Base-by-base conservation (phyloP, 30 jellyfish, hydroid and myxozoan genomes). In the Euphysa ruthae region DNA sequence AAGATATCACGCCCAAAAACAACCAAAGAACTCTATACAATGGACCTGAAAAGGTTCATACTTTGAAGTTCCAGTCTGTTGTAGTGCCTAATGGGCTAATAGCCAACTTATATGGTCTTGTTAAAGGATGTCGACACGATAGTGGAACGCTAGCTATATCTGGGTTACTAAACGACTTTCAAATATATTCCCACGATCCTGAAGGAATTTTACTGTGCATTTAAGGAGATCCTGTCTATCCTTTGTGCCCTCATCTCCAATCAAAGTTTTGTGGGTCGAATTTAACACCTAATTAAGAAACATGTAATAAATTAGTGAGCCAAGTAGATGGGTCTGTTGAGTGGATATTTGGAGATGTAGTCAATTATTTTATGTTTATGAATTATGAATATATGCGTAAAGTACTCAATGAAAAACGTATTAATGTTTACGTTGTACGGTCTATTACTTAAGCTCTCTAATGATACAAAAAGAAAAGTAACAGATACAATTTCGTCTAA, bases 291-390 rank as follows among this genome's bases (percentile, higher is more conserved):
- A 57, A 61, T 21, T 35, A 75, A 35, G 62, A 75, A 51, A 62
- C 73, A 56, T 75, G 51, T 30, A 75, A 75, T 43, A 52, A 20
- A 32, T 44, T 66, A 23, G 64, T 75, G 89, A 75, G 89, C 50
- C 22, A 31, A 61, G 89, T 75, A 21, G 28, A 80, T 6, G 73
- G 63, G 19, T 49, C 74, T 23, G 73, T 63, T 15, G 81, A 75
- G 61, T 75, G 89, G 89, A 22, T 75, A 23, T 75, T 75, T 63
- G 89, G 89, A 55, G 89, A 49, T 49, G 56, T 68, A 27, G 70
- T 42, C 7, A 42, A 46, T 33, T 77, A 65, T 57, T 77, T 77
- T 25, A 60, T 58, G 30, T 68, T 55, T 66, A 25, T 38, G 12
- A 83, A 78, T 33, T 78, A 66, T 23, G 43, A 66, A 49, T 43